Conservation (phyloP, 2,113 vertebrate species). For the Sinocyclocheilus rhinocerous region DNA sequence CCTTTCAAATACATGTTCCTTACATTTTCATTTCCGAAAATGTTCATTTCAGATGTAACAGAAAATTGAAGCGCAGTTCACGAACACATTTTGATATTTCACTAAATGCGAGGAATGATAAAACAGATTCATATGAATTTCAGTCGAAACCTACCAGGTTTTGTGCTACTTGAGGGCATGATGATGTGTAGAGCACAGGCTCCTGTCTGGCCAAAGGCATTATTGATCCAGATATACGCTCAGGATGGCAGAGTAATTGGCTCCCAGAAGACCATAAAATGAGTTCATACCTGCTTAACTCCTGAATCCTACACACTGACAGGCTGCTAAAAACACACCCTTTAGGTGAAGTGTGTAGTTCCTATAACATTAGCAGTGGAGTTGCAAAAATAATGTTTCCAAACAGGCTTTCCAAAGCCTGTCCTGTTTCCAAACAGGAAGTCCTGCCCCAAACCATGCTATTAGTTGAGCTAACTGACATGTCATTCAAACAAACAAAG, state of each 20-base stretch:
- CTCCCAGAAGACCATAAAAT: not conserved
- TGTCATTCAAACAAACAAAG: too few relatives aligned
- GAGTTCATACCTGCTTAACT: not conserved
- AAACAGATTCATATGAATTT: not conserved
- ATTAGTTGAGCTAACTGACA: too few relatives aligned
- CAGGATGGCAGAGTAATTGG: not conserved
- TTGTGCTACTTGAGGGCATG: not conserved
- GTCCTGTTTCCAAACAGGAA: too few relatives aligned
- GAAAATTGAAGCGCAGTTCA: not conserved
- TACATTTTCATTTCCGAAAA: not conserved
- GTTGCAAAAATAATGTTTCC: too few relatives aligned
- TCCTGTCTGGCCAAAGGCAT: constrained; percentile 16
- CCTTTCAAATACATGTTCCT: not conserved
- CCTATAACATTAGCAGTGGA: too few relatives aligned
- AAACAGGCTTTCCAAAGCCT: too few relatives aligned
- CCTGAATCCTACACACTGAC: not conserved
- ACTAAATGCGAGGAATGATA: too few relatives aligned
- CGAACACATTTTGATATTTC: not conserved
- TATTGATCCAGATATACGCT: not conserved
- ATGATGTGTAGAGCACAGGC: too few relatives aligned
- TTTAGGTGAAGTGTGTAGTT: too few relatives aligned
- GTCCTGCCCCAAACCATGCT: too few relatives aligned
- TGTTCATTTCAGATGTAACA: not conserved
- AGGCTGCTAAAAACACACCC: not conserved
- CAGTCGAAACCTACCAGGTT: not conserved